Conservation (phyloP, 2,888 invertebrate species). For the Loripinus fragilis region DNA sequence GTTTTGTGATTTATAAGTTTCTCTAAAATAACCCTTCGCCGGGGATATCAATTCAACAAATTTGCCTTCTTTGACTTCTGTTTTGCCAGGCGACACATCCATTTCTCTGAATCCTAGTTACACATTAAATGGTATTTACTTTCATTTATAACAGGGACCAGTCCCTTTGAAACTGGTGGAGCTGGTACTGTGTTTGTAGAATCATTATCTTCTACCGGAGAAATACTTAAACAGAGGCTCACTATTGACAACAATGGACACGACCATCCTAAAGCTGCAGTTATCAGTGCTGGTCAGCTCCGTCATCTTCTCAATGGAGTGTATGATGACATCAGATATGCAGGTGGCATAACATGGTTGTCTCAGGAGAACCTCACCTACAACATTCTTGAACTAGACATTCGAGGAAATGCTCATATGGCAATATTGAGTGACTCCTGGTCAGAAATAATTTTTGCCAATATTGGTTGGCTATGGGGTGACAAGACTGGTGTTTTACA, state of each 20-base stretch:
- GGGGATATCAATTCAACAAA: no score
- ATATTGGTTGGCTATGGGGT: conserved; percentile 60
- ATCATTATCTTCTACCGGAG: conserved; percentile 38
- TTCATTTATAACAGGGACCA: conserved; percentile 59
- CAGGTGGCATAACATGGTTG: conserved; percentile 74
- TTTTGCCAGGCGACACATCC: no score
- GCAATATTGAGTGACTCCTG: conserved; percentile 71
- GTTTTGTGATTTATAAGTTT: no score
- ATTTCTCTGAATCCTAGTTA: no score
- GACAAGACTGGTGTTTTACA: conserved; percentile 73
- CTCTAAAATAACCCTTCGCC: no score
- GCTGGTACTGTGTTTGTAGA: conserved; percentile 73
- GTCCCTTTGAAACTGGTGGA: conserved; percentile 68
- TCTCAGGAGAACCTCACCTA: conserved; percentile 52
- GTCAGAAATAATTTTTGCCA: conserved; percentile 46
- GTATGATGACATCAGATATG: conserved; percentile 59
- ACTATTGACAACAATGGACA: conserved; percentile 68
- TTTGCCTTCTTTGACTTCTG: no score
- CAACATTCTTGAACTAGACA: conserved; percentile 60
- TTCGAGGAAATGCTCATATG: conserved; percentile 72
- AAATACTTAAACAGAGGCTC: conserved; percentile 51
- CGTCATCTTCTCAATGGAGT: conserved; percentile 65
- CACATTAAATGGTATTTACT: no score
- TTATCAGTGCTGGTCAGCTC: conserved; percentile 46
- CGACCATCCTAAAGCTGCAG: conserved; percentile 61